phyloP scores from a whole-genome alignment of 2,113 vertebrate species.

The Peromyscus polionotus region DNA sequence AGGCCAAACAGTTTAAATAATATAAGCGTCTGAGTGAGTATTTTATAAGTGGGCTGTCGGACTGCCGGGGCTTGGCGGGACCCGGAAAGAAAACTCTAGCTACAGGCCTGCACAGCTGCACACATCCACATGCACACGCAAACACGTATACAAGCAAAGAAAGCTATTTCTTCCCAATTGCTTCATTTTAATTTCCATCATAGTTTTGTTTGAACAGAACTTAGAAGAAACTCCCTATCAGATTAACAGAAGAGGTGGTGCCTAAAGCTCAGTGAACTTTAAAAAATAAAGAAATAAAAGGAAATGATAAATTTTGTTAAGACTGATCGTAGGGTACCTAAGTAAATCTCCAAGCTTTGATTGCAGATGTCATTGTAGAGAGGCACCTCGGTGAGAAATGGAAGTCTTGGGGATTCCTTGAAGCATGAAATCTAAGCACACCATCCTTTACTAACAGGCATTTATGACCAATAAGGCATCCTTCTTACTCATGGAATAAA shows the following conservation, averaged over 20 bases:
- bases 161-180: neutral
- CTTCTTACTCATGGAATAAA: constrained; percentile 60
- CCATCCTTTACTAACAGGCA: constrained; percentile 55
- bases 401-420: constrained; percentile 7
- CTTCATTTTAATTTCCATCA: neutral
- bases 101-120: neutral
- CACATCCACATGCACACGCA: too few relatives aligned
- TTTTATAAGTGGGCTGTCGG: too few relatives aligned
- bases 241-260: constrained; percentile 34
- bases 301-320: constrained; percentile 60
- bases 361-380: constrained; percentile 57
- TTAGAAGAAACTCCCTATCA: neutral
- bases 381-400: constrained; percentile 57
- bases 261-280: constrained; percentile 34
- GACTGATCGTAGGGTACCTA: constrained; percentile 56
- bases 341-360: constrained; percentile 70
- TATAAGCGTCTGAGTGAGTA: too few relatives aligned
- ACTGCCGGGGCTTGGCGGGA: too few relatives aligned
- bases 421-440: constrained; percentile 71
- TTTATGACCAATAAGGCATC: constrained; percentile 62
- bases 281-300: neutral
- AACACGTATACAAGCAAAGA: neutral
- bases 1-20: too few relatives aligned
- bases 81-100: too few relatives aligned
- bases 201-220: constrained; percentile 33